These are phyloP conservation scores for Drymonia ruficornis DNA, from an alignment of 2,888 invertebrate genomes.

Conservation along the genomic window DNA sequence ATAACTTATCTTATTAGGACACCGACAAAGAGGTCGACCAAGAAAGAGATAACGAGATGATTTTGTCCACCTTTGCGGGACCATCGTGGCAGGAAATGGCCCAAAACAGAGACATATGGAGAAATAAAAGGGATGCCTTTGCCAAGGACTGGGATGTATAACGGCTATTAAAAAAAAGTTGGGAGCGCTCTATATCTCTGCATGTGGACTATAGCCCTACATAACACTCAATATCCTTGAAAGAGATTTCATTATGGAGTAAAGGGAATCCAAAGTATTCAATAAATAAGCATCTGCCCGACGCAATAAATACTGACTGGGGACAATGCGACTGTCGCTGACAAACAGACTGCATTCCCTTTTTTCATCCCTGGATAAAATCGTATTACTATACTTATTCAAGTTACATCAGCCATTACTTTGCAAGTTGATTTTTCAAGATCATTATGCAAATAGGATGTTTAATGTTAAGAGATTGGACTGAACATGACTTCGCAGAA, in stretches of 20 bases:
- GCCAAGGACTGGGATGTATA: no score
- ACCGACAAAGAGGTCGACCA: no score
- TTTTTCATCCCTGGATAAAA: not conserved
- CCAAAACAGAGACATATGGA: no score
- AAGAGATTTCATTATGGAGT: not conserved
- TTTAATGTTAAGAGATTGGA: not conserved
- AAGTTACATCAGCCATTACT: not conserved
- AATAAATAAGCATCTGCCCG: conserved; percentile 1
- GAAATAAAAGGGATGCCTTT: no score
- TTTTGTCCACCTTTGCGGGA: no score
- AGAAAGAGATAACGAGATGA: no score
- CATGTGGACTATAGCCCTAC: not conserved
- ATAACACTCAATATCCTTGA: not conserved
- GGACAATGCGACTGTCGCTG: not conserved
- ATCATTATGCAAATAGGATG: not conserved
- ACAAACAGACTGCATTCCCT: not conserved
- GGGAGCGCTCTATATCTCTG: no score
- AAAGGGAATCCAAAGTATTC: not conserved
- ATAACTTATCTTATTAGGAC: no score
- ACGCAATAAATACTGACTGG: conserved; percentile 1
- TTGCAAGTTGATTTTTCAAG: not conserved
- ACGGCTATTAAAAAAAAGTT: no score
- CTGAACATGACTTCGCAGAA: no score
- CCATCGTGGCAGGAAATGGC: no score
- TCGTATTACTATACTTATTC: not conserved